Percentiles rank a stretch among this genome's conserved stretches.
phyloP scores from a whole-genome alignment of 2,113 vertebrate species.

The Lutjanus erythropterus region DNA sequence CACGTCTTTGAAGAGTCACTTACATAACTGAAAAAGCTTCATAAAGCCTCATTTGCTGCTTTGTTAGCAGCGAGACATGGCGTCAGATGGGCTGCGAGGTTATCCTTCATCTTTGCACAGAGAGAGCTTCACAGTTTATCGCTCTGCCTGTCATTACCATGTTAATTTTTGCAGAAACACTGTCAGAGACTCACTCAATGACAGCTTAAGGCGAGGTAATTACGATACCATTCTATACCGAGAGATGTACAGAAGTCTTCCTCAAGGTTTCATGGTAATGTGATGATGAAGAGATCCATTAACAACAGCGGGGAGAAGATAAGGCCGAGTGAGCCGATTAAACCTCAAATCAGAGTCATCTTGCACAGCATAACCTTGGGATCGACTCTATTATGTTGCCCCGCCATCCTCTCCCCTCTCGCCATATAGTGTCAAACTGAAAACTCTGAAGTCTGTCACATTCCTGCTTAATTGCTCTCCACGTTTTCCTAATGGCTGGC shows the following conservation, averaged over 20 bases:
- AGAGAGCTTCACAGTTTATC: background rate
- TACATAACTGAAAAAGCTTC: background rate
- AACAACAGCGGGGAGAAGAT: constrained; percentile 21
- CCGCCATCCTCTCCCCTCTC: background rate
- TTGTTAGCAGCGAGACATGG: background rate
- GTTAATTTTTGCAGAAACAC: background rate
- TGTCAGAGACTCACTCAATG: background rate
- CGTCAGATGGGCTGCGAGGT: constrained; percentile 8
- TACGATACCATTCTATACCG: background rate
- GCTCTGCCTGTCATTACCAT: background rate
- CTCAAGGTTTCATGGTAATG: constrained; percentile 19
- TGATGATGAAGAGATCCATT: constrained; percentile 39
- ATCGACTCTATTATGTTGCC: constrained; percentile 40
- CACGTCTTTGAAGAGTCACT: background rate
- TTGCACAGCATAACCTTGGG: constrained; percentile 51
- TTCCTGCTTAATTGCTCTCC: constrained; percentile 63
- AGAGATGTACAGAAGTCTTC: constrained; percentile 13
- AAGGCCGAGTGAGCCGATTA: constrained; percentile 48
- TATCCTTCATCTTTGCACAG: background rate
- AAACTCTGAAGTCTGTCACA: constrained; percentile 47
- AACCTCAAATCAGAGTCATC: constrained; percentile 56
- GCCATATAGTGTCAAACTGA: constrained; percentile 29
- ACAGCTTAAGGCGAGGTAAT: background rate
- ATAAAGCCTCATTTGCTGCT: background rate
- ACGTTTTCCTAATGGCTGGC: constrained; percentile 48